Conservation (phyloP, 2,888 invertebrate genomes). For the Aradus depressus region DNA sequence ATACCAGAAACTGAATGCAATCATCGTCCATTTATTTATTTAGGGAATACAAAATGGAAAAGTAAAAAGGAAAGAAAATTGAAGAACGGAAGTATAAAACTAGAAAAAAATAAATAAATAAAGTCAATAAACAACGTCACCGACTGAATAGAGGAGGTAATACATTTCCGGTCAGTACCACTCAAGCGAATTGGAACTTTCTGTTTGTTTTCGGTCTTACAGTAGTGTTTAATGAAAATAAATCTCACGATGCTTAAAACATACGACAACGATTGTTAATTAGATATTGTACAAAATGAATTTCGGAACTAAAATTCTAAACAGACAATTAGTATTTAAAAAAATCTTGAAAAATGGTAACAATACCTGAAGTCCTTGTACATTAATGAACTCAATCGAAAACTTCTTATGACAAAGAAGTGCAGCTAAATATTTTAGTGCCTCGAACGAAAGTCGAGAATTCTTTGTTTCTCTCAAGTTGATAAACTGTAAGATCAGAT, state of each 20-base stretch:
- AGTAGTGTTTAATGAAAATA: too few relatives aligned
- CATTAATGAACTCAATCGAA: slow-evolving; percentile 86
- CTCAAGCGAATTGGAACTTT: too few relatives aligned
- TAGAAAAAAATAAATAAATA: not conserved
- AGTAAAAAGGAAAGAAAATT: not conserved
- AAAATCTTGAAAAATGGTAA: not conserved
- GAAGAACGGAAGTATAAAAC: not conserved
- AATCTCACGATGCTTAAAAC: too few relatives aligned
- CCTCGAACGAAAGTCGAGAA: slow-evolving; percentile 89
- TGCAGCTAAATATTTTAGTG: slow-evolving; percentile 86
- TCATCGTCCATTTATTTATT: too few relatives aligned
- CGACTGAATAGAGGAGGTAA: too few relatives aligned
- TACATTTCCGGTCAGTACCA: too few relatives aligned
- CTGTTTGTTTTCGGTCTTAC: too few relatives aligned
- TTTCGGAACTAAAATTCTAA: too few relatives aligned
- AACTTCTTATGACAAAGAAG: slow-evolving; percentile 96
- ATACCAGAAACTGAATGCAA: too few relatives aligned
- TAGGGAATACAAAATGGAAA: not conserved
- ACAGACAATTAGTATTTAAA: not conserved
- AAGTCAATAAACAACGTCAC: too few relatives aligned
- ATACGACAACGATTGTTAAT: too few relatives aligned
- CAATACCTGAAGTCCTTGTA: slow-evolving; percentile 66
- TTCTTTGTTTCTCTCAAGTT: slow-evolving; percentile 80
- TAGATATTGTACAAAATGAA: too few relatives aligned
- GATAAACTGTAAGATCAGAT: slow-evolving; percentile 80